phyloP scores from a whole-genome alignment of 2,113 vertebrate species.

The Embiotoca jacksoni region DNA sequence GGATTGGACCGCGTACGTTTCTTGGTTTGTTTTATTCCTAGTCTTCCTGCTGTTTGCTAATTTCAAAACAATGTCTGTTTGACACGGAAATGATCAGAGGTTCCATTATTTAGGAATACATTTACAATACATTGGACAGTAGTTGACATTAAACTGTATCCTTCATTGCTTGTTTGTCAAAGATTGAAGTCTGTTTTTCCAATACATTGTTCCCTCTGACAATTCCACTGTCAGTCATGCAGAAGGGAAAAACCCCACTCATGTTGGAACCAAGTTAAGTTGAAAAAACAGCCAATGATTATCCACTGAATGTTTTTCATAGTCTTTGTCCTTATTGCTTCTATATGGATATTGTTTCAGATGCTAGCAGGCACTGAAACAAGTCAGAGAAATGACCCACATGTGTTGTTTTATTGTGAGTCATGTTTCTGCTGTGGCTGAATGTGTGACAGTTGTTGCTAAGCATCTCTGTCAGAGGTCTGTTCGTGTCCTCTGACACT shows the following conservation, averaged over 20 bases:
- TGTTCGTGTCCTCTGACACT: conserved; percentile 39
- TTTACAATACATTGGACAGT: neutral
- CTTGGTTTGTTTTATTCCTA: neutral
- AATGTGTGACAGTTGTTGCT: conserved; percentile 56
- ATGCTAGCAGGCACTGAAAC: conserved; percentile 71
- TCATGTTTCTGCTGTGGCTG: conserved; percentile 55
- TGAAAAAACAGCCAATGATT: conserved; percentile 30
- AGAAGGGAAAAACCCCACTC: neutral
- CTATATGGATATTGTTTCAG: conserved; percentile 62
- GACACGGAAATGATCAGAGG: conserved; percentile 1
- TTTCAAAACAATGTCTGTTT: neutral
- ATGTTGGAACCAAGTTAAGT: conserved; percentile 52
- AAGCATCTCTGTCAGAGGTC: conserved; percentile 45
- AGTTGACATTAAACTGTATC: conserved; percentile 21
- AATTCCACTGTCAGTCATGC: conserved; percentile 38
- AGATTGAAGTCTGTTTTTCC: conserved; percentile 34
- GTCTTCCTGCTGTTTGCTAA: neutral
- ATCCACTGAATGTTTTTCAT: conserved; percentile 68
- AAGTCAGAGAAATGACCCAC: conserved; percentile 51
- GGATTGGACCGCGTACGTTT: neutral
- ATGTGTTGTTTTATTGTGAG: conserved; percentile 69
- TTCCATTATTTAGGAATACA: neutral
- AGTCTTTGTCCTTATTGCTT: conserved; percentile 55
- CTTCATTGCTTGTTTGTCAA: conserved; percentile 1
- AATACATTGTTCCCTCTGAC: conserved; percentile 49